Evolutionary conservation across 2,888 invertebrate genomes (phyloP).

Genomic region (Pterostichus madidus): DNA sequence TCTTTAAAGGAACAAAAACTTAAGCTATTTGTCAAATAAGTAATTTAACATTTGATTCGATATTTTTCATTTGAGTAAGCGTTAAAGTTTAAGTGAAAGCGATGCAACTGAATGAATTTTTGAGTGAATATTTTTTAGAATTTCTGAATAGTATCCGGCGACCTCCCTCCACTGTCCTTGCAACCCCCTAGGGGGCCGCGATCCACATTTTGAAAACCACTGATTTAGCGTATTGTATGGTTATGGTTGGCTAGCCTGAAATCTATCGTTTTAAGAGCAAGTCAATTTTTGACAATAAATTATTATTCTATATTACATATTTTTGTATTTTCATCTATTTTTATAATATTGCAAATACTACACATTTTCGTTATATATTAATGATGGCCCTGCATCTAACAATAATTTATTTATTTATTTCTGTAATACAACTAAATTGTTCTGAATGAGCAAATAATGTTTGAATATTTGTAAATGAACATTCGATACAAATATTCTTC

Average conservation of each 20-base stretch:
- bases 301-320: slow-evolving; percentile 26
- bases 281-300: slow-evolving; percentile 47
- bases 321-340: slow-evolving; percentile 47
- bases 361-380: slow-evolving; percentile 32
- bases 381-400: slow-evolving; percentile 35
- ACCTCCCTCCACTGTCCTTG: too few relatives aligned
- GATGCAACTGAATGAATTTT: too few relatives aligned
- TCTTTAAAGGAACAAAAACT: too few relatives aligned
- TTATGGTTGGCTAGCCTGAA: slow-evolving; percentile 28
- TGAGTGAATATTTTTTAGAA: too few relatives aligned
- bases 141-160: too few relatives aligned
- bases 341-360: slow-evolving; percentile 46
- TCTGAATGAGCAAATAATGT: slow-evolving; percentile 39
- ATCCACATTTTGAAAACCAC: too few relatives aligned
- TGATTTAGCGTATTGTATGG: slow-evolving; percentile 1
- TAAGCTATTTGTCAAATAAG: too few relatives aligned
- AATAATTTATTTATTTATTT: not conserved
- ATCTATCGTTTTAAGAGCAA: slow-evolving; percentile 43
- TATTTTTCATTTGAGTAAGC: too few relatives aligned
- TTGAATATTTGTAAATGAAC: slow-evolving; percentile 37
- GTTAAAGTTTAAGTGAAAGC: too few relatives aligned
- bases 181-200: too few relatives aligned
- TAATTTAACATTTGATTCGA: too few relatives aligned
- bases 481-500: slow-evolving; percentile 42
- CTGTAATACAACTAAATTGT: slow-evolving; percentile 15